Percentiles rank a stretch among this genome's conserved stretches.
Conservation (phyloP, 64 coral and sea anemone genomes). For the Stichodactyla helianthus region DNA sequence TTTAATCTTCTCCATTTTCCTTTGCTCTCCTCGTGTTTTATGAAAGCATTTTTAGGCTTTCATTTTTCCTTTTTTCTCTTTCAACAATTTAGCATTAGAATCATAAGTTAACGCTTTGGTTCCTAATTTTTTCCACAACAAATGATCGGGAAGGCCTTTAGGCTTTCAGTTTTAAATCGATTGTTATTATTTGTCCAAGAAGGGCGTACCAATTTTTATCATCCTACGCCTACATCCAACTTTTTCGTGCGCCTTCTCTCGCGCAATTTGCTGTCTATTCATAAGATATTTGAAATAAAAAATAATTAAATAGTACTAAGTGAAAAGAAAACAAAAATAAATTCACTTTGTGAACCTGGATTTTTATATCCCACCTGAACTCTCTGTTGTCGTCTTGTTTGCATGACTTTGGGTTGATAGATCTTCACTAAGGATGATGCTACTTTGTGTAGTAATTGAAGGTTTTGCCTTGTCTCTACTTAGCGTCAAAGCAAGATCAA, state of each 20-base stretch:
- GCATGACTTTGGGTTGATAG: not conserved
- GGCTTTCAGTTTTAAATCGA: not conserved
- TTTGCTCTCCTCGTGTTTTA: not conserved
- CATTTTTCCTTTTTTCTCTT: not conserved
- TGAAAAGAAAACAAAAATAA: not conserved
- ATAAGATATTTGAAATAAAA: not conserved
- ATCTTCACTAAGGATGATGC: not conserved
- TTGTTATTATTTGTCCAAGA: not conserved
- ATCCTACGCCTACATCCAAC: not conserved
- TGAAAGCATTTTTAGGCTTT: not conserved
- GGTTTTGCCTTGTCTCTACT: not conserved
- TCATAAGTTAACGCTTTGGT: not conserved
- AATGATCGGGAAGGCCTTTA: not conserved
- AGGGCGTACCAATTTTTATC: not conserved
- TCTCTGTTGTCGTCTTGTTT: not conserved
- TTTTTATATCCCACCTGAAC: not conserved
- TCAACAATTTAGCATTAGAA: not conserved
- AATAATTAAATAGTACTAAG: not conserved
- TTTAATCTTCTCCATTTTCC: not conserved
- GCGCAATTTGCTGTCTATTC: not conserved
- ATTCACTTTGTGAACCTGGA: not conserved
- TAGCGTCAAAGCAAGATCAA: not conserved
- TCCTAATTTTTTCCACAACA: not conserved
- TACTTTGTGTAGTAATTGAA: not conserved
- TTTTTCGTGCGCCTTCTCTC: not conserved